These are phyloP conservation scores for Noctilio leporinus DNA, from an alignment of 2,113 vertebrate genomes.

Conservation along the genomic window DNA sequence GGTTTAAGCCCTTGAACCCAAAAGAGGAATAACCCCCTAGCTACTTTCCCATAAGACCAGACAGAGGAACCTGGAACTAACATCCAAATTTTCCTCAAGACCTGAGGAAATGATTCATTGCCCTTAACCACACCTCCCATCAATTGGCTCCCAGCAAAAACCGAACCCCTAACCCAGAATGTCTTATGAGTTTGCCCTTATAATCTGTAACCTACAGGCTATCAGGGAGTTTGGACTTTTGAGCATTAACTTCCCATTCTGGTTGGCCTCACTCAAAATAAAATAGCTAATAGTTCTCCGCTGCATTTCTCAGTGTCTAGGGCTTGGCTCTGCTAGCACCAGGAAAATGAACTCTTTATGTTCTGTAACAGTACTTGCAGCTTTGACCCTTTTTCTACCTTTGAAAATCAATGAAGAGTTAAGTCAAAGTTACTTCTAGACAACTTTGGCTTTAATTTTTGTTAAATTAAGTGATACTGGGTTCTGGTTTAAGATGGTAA, in stretches of 20 bases:
- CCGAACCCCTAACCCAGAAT: not conserved
- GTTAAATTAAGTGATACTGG: not conserved
- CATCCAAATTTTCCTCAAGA: not conserved
- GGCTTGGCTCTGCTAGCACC: no score
- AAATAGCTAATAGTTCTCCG: not conserved
- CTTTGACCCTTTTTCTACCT: not conserved
- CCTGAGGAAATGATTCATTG: not conserved
- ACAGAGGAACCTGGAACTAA: not conserved
- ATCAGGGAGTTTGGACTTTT: not conserved
- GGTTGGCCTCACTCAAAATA: not conserved
- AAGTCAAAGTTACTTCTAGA: not conserved
- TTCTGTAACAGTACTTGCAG: not conserved
- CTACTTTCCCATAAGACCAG: not conserved
- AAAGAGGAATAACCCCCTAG: not conserved
- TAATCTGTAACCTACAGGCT: not conserved
- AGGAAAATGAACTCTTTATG: not conserved
- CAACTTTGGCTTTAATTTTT: not conserved
- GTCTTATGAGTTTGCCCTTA: not conserved
- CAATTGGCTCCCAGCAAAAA: not conserved
- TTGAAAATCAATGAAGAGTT: not conserved
- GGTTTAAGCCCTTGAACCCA: not conserved
- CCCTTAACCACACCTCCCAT: not conserved
- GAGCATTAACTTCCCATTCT: not conserved
- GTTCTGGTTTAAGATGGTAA: not conserved
- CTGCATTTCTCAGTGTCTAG: not conserved